Conservation (phyloP, 2,113 vertebrate species). For the Sigmodon hispidus region DNA sequence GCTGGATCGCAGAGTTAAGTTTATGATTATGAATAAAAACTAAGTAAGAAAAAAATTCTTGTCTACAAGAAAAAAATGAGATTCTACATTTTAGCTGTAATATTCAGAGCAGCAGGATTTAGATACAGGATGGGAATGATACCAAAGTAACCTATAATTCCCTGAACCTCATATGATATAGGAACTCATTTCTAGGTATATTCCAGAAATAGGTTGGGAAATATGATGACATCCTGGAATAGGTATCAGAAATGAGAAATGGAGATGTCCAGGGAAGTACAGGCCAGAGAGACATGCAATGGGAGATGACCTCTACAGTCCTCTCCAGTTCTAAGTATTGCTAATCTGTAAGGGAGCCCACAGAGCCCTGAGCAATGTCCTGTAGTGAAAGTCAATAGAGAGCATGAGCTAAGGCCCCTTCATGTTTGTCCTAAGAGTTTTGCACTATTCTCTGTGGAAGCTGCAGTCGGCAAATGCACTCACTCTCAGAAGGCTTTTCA, state of each 20-base stretch:
- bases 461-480: not conserved
- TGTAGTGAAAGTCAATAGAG: slow-evolving; percentile 19
- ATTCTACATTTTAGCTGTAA: not conserved
- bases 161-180: not conserved
- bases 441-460: slow-evolving; percentile 38
- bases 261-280: not conserved
- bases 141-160: not conserved
- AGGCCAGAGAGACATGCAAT: fast-evolving
- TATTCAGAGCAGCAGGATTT: not conserved
- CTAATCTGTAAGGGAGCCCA: not conserved
- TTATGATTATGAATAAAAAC: too few relatives aligned
- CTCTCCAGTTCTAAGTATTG: not conserved
- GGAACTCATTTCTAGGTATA: not conserved
- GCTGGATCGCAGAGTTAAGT: too few relatives aligned
- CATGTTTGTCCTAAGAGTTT: not conserved
- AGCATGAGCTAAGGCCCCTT: not conserved
- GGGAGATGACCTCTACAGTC: not conserved
- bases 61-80: not conserved
- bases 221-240: not conserved
- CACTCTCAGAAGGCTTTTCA: slow-evolving; percentile 48
- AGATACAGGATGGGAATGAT: not conserved
- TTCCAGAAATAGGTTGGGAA: not conserved
- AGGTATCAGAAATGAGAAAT: not conserved
- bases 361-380: not conserved
- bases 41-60: not conserved